A percentile compares a stretch with the other conserved stretches of the same genome.
Conservation (phyloP, 2,797 vertebrate species). For the Mycteria americana region DNA sequence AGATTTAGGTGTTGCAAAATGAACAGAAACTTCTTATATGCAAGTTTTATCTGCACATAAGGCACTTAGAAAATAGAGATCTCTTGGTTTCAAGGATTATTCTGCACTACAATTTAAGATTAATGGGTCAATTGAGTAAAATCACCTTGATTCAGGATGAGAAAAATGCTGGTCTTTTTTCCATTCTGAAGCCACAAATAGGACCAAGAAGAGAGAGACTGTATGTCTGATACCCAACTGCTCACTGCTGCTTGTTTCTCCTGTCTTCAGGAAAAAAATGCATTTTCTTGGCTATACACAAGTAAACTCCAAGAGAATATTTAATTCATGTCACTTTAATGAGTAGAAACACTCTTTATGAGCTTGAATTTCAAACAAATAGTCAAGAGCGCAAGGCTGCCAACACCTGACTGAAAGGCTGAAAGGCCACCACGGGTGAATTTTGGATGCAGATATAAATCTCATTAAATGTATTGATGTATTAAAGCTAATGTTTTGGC, state of each 20-base stretch:
- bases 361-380: constrained; percentile 37
- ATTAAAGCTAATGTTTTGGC: constrained; percentile 38
- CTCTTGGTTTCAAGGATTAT: background rate
- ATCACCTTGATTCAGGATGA: background rate
- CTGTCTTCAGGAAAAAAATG: background rate
- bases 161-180: background rate
- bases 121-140: background rate
- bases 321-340: constrained; percentile 14
- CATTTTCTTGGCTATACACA: background rate
- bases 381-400: background rate
- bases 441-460: constrained; percentile 52
- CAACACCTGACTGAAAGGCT: constrained; percentile 24
- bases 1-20: background rate
- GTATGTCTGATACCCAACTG: background rate
- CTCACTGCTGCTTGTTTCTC: background rate
- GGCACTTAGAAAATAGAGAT: background rate
- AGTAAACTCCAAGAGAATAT: background rate
- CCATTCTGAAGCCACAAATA: background rate
- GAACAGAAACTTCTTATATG: background rate
- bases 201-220: background rate
- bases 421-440: constrained; percentile 4
- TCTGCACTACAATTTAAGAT: background rate
- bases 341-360: background rate
- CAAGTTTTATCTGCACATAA: background rate
- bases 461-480: constrained; percentile 51